A percentile compares a stretch with the other conserved stretches of the same genome.
phyloP scores from a whole-genome alignment of 1,140 invertebrate species.

The Drosophila kurseongensis region DNA sequence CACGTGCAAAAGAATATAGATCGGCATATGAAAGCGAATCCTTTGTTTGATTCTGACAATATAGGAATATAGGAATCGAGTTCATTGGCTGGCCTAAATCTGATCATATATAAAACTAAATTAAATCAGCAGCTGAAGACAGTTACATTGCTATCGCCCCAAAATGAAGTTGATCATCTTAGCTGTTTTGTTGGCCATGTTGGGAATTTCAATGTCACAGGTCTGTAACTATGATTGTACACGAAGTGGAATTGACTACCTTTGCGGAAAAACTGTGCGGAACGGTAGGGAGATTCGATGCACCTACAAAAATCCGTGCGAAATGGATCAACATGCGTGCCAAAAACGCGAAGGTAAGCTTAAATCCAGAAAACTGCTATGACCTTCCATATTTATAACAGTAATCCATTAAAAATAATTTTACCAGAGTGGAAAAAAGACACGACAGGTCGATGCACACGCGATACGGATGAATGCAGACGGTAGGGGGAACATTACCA shows the following conservation, averaged over 20 bases:
- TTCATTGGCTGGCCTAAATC: constrained; percentile 26
- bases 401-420: neutral
- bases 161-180: constrained; percentile 30
- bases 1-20: constrained; percentile 10
- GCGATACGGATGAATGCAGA: constrained; percentile 26
- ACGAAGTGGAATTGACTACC: constrained; percentile 2
- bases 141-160: neutral
- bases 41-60: constrained; percentile 24
- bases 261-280: constrained; percentile 42
- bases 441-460: constrained; percentile 43
- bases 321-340: constrained; percentile 34
- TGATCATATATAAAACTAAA: constrained; percentile 27
- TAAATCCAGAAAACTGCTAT: neutral
- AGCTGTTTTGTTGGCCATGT: neutral
- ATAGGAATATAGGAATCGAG: constrained; percentile 7
- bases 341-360: constrained; percentile 22
- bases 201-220: constrained; percentile 6
- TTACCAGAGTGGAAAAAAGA: constrained; percentile 39
- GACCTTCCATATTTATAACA: neutral
- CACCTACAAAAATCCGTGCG: constrained; percentile 33
- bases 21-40: neutral
- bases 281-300: constrained; percentile 25
- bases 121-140: constrained; percentile 9
- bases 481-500: too few species aligned
- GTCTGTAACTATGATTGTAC: constrained; percentile 8